Evolutionary conservation across 2,113 vertebrate species (phyloP).

Genomic region (Micronycteris hirsuta): DNA sequence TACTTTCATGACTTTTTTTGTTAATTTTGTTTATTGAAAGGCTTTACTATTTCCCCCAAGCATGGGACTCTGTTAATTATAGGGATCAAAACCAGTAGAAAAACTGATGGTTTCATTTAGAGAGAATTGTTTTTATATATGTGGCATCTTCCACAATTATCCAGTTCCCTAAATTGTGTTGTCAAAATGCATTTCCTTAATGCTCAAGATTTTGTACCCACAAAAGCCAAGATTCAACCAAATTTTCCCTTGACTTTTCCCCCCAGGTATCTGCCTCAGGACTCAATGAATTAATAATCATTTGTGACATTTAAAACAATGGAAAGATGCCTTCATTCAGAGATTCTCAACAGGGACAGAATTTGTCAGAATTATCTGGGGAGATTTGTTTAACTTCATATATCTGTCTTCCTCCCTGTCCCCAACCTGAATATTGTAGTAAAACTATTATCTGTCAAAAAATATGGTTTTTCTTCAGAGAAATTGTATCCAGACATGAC

Average conservation of each 20-base stretch:
- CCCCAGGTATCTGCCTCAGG: background rate
- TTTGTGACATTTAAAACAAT: constrained; percentile 26
- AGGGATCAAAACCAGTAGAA: background rate
- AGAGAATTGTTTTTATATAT: background rate
- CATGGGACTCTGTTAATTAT: background rate
- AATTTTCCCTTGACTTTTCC: background rate
- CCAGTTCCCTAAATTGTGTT: background rate
- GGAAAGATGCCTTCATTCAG: constrained; percentile 35
- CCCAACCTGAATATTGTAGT: constrained; percentile 4
- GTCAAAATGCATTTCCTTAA: background rate
- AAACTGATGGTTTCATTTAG: background rate
- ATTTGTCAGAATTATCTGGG: constrained; percentile 19
- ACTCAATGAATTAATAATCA: constrained; percentile 44
- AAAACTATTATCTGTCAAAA: background rate
- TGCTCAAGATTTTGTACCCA: background rate
- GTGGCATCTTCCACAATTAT: background rate
- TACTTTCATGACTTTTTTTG: background rate
- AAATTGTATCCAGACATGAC: background rate
- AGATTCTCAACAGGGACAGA: background rate
- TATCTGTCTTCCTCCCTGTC: background rate
- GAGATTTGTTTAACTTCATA: background rate
- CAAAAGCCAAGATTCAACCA: constrained; percentile 2
- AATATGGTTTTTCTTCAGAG: background rate
- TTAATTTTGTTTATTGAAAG: constrained; percentile 19
- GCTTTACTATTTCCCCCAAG: background rate